These are phyloP conservation scores for Ibycter americanus DNA, from an alignment of 2,797 vertebrate genomes.

Conservation along the genomic window DNA sequence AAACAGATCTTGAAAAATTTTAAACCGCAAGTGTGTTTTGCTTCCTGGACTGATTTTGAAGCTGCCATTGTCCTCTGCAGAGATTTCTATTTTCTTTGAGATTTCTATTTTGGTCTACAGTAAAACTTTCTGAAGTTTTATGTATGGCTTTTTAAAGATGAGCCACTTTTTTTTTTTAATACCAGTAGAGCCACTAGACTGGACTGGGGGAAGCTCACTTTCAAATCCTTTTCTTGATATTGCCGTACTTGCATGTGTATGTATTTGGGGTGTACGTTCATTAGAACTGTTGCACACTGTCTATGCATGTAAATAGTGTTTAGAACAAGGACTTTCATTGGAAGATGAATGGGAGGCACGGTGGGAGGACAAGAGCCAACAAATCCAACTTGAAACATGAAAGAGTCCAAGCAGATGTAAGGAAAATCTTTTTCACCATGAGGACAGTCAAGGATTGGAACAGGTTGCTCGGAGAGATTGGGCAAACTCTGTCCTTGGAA, in stretches of 20 bases:
- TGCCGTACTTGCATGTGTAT: not conserved
- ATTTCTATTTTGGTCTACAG: not conserved
- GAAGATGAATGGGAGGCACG: not conserved
- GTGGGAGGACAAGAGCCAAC: not conserved
- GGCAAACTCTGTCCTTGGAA: not conserved
- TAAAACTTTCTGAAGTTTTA: not conserved
- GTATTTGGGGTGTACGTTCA: not conserved
- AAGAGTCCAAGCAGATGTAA: not conserved
- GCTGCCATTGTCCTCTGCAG: not conserved
- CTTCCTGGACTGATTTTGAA: not conserved
- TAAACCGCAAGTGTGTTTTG: not conserved
- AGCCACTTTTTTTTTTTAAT: not conserved
- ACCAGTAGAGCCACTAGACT: not conserved
- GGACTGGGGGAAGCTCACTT: rapidly evolving
- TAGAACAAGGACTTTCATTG: not conserved
- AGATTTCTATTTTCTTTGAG: not conserved
- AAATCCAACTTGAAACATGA: not conserved
- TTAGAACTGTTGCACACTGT: not conserved
- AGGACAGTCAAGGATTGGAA: not conserved
- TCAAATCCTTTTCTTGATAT: not conserved
- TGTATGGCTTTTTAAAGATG: not conserved
- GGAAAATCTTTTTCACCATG: not conserved
- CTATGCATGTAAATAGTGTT: not conserved
- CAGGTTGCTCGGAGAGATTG: not conserved
- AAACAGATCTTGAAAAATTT: not conserved